Evolutionary conservation across 1,140 invertebrate genomes (phyloP).

Genomic region (Nymphalis io): DNA sequence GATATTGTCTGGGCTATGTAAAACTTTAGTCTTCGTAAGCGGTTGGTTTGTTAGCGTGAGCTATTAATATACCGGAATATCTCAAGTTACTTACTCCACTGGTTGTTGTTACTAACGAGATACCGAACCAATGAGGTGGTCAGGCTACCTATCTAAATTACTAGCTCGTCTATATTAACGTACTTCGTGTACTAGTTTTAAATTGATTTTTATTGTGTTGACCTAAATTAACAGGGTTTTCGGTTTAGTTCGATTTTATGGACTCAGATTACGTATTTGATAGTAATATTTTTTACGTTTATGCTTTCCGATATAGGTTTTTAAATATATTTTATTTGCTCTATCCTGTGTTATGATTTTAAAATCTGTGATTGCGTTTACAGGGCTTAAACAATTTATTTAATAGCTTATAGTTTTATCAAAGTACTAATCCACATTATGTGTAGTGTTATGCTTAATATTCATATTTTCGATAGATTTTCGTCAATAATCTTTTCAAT

Average conservation of each 20-base stretch:
- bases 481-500: no score
- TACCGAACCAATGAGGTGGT: constrained; percentile 33
- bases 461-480: no score
- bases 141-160: constrained; percentile 35
- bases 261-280: neutral
- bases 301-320: neutral
- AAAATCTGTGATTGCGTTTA: neutral
- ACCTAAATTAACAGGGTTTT: neutral
- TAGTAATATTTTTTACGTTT: neutral
- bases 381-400: neutral
- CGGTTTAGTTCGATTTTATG: constrained; percentile 7
- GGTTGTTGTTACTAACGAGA: constrained; percentile 44
- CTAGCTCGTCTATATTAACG: constrained; percentile 29
- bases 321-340: neutral
- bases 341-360: neutral
- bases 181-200: constrained; percentile 20
- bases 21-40: constrained; percentile 26
- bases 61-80: constrained; percentile 47
- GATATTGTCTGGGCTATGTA: neutral
- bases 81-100: constrained; percentile 46
- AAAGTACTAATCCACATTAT: neutral
- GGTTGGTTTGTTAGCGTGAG: constrained; percentile 27
- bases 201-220: constrained; percentile 27
- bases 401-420: neutral
- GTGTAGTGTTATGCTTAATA: no score